Percentiles rank a stretch among this genome's conserved stretches.
phyloP scores from a whole-genome alignment of 2,113 vertebrate genomes.

The Galemys pyrenaicus region DNA sequence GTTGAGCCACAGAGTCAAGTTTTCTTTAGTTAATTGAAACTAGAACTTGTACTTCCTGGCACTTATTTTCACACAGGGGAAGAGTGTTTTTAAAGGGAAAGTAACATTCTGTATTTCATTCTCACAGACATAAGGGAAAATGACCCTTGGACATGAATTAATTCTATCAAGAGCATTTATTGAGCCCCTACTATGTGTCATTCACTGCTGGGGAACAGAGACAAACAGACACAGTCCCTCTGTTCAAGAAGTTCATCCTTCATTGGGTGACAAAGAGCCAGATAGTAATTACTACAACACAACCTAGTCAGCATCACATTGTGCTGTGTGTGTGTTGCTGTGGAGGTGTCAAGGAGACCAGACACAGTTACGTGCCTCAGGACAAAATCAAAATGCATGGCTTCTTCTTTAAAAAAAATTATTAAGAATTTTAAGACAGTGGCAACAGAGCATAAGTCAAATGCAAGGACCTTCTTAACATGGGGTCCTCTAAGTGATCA shows the following conservation, averaged over 20 bases:
- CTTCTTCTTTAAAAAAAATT: background rate
- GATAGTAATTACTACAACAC: background rate
- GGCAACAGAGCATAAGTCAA: background rate
- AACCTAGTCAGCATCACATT: rapidly evolving
- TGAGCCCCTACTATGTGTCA: background rate
- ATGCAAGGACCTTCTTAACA: background rate
- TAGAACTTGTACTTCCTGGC: background rate
- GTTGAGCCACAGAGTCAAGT: background rate
- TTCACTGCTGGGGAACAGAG: background rate
- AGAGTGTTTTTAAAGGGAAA: background rate
- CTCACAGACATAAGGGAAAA: background rate
- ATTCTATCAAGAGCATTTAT: background rate
- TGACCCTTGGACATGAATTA: background rate
- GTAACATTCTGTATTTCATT: background rate
- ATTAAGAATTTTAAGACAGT: background rate
- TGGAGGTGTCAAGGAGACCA: background rate
- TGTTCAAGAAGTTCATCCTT: background rate
- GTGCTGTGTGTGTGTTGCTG: too few species aligned
- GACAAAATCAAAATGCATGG: background rate
- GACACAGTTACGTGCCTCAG: background rate
- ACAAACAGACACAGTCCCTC: background rate
- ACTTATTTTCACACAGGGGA: background rate
- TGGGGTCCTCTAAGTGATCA: too few species aligned
- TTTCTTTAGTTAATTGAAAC: background rate
- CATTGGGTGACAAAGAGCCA: background rate